Evolutionary conservation across 2,888 invertebrate genomes (phyloP).

Genomic region (Drosophila lacicola): DNA sequence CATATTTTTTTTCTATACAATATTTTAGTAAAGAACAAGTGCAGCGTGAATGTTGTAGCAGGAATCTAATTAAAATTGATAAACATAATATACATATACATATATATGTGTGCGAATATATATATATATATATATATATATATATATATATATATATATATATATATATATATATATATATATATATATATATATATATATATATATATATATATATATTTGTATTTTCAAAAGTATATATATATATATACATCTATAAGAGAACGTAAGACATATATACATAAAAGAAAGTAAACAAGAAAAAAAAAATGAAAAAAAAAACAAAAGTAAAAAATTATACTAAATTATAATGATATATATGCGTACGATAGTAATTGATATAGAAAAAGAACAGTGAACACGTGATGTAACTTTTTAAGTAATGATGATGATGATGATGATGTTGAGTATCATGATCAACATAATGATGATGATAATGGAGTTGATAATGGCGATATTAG

Average conservation of each 20-base stretch:
- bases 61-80: conserved; percentile 69
- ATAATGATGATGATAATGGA: conserved; percentile 32
- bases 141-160: conserved; percentile 28
- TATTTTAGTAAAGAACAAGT: conserved; percentile 63
- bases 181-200: conserved; percentile 41
- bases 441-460: conserved; percentile 33
- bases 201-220: conserved; percentile 27
- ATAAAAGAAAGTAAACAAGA: conserved; percentile 32
- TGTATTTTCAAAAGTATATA: conserved; percentile 60
- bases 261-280: conserved; percentile 63
- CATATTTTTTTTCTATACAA: conserved; percentile 67
- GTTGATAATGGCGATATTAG: conserved; percentile 50
- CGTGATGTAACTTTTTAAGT: conserved; percentile 81
- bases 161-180: conserved; percentile 33
- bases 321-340: conserved; percentile 61
- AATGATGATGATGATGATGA: conserved; percentile 54
- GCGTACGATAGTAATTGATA: conserved; percentile 66
- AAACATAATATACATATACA: conserved; percentile 32
- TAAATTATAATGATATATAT: conserved; percentile 63
- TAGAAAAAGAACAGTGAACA: conserved; percentile 79
- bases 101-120: conserved; percentile 26
- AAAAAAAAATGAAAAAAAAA: conserved; percentile 24
- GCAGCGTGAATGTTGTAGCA: conserved; percentile 71
- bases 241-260: conserved; percentile 47
- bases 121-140: conserved; percentile 23